Conservation (phyloP, 2,888 invertebrate species). For the Adineta ricciae region DNA sequence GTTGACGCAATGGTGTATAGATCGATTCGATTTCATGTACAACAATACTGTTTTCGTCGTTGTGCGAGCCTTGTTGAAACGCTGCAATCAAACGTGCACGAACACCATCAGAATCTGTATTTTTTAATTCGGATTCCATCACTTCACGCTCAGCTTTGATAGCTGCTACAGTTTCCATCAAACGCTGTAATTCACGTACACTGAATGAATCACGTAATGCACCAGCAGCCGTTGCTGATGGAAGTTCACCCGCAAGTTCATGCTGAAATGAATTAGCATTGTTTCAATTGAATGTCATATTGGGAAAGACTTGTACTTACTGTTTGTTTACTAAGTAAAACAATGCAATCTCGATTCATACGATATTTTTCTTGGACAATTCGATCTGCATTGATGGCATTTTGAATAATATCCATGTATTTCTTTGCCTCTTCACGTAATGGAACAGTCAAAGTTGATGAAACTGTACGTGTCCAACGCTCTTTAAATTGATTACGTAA, state of each 20-base stretch:
- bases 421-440: constrained; percentile 71
- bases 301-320: constrained; percentile 37
- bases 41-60: constrained; percentile 67
- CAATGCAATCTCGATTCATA: constrained; percentile 60
- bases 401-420: constrained; percentile 75
- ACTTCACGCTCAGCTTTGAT: constrained; percentile 78
- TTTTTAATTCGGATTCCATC: constrained; percentile 72
- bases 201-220: constrained; percentile 30
- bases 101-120: constrained; percentile 27
- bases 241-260: constrained; percentile 44
- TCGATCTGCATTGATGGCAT: constrained; percentile 69
- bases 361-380: constrained; percentile 77
- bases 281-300: neutral
- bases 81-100: constrained; percentile 35
- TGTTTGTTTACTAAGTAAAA: constrained; percentile 66
- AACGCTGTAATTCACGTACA: constrained; percentile 28
- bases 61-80: constrained; percentile 52
- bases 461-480: constrained; percentile 79
- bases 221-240: constrained; percentile 37
- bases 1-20: constrained; percentile 67
- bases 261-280: constrained; percentile 36
- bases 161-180: constrained; percentile 65
- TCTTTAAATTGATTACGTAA: constrained; percentile 79
- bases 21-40: constrained; percentile 67
- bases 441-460: constrained; percentile 74